phyloP scores from a whole-genome alignment of 2,797 vertebrate species.

The Hippoglossus hippoglossus region DNA sequence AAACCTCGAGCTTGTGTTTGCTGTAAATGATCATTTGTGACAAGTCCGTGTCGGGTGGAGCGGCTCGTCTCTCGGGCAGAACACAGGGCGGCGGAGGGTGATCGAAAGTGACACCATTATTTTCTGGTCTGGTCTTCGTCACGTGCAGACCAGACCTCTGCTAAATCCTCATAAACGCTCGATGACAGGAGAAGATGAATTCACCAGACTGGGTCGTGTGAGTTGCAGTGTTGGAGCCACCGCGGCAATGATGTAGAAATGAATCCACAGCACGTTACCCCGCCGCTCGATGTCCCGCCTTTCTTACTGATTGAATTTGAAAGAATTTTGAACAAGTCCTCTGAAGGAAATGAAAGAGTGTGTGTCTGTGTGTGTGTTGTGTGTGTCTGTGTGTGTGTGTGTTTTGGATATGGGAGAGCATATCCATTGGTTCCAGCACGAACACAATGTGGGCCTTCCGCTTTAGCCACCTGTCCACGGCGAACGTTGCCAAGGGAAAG shows the following conservation, averaged over 20 bases:
- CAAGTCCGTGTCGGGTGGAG: conserved; percentile 27
- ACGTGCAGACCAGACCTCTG: conserved; percentile 47
- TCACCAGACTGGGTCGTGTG: conserved; percentile 53
- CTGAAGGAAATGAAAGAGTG: conserved; percentile 52
- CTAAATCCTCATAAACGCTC: conserved; percentile 76
- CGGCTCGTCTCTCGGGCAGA: conserved; percentile 28
- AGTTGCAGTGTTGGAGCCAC: conserved; percentile 61
- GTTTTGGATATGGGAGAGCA: conserved; percentile 42
- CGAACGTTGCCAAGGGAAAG: conserved; percentile 66
- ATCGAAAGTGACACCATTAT: conserved; percentile 80
- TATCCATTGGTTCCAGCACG: conserved; percentile 58
- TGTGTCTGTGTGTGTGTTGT: conserved; percentile 37
- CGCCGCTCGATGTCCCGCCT: conserved; percentile 56
- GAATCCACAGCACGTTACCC: conserved; percentile 66
- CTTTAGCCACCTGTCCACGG: conserved; percentile 74
- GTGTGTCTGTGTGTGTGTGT: conserved; percentile 38
- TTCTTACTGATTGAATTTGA: conserved; percentile 80
- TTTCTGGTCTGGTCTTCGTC: conserved; percentile 58
- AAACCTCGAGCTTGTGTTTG: conserved; percentile 32
- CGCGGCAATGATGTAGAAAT: conserved; percentile 71
- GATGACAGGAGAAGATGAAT: conserved; percentile 79
- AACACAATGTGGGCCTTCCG: conserved; percentile 69
- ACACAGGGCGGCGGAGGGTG: conserved; percentile 39
- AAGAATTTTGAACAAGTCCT: conserved; percentile 69
- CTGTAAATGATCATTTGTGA: conserved; percentile 44